These are phyloP conservation scores for Odocoileus hemionus DNA, from an alignment of 2,113 vertebrate genomes.

Conservation along the genomic window DNA sequence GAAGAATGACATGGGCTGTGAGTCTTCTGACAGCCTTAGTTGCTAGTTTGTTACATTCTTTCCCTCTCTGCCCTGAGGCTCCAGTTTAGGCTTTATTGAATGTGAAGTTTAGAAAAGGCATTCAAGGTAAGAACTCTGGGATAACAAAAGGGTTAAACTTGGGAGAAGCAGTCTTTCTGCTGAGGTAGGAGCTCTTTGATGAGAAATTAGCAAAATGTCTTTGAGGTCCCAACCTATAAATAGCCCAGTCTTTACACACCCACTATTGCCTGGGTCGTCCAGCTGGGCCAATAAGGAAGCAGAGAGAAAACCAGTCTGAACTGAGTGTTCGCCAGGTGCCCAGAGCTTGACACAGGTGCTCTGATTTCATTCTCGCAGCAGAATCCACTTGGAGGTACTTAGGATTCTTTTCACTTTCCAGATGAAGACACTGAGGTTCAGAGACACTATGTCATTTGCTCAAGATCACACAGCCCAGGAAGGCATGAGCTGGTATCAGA, in stretches of 20 bases:
- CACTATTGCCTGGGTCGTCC: not conserved
- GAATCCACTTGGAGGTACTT: not conserved
- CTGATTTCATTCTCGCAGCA: not conserved
- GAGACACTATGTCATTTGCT: not conserved
- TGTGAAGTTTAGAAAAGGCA: not conserved
- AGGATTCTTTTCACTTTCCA: not conserved
- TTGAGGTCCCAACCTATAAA: not conserved
- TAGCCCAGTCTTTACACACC: fast-evolving
- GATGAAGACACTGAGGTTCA: not conserved
- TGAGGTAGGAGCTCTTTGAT: not conserved
- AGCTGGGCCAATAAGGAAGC: not conserved
- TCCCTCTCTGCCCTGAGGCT: not conserved
- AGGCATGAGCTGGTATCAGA: not conserved
- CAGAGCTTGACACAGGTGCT: not conserved
- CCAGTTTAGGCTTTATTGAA: not conserved
- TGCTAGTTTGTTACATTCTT: not conserved
- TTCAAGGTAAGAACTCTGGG: not conserved
- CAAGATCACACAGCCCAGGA: not conserved
- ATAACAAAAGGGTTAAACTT: not conserved
- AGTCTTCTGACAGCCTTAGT: not conserved
- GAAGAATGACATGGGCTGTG: not conserved
- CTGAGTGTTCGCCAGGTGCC: fast-evolving
- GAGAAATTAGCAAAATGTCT: not conserved
- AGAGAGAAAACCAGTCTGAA: not conserved
- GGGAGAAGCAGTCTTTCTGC: not conserved